phyloP scores from a whole-genome alignment of 35 echinoderm and acorn worm species.

The Lytechinus variegatus region DNA sequence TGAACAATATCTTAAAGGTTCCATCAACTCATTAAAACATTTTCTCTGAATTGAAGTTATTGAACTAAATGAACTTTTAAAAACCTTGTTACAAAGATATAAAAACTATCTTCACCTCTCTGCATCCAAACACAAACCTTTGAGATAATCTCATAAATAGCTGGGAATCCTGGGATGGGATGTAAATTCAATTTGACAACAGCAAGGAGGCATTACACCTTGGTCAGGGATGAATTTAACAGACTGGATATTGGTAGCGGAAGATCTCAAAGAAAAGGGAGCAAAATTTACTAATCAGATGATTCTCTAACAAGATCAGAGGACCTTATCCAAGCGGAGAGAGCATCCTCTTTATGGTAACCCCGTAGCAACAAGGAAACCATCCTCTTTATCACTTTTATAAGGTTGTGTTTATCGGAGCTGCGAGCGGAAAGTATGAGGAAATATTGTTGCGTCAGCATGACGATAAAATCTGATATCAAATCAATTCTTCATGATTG shows the following conservation, averaged over 20 bases:
- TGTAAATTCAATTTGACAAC: constrained; percentile 3
- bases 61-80: too few species aligned
- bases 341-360: not conserved
- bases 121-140: not conserved
- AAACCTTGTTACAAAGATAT: too few species aligned
- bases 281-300: not conserved
- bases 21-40: too few species aligned
- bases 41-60: too few species aligned
- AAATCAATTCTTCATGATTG: not conserved
- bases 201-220: not conserved
- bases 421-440: not conserved
- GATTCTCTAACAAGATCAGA: constrained; percentile 11
- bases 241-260: not conserved
- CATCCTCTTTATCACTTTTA: not conserved
- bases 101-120: not conserved
- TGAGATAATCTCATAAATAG: not conserved
- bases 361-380: not conserved
- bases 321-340: not conserved
- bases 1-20: too few species aligned
- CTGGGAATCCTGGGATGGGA: not conserved
- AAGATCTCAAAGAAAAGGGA: not conserved
- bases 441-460: constrained; percentile 1
- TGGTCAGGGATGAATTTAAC: constrained; percentile 5
- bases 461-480: not conserved
- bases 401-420: not conserved